These are phyloP conservation scores for Heteropelma amictum DNA, from an alignment of 2,888 invertebrate genomes.

Conservation along the genomic window DNA sequence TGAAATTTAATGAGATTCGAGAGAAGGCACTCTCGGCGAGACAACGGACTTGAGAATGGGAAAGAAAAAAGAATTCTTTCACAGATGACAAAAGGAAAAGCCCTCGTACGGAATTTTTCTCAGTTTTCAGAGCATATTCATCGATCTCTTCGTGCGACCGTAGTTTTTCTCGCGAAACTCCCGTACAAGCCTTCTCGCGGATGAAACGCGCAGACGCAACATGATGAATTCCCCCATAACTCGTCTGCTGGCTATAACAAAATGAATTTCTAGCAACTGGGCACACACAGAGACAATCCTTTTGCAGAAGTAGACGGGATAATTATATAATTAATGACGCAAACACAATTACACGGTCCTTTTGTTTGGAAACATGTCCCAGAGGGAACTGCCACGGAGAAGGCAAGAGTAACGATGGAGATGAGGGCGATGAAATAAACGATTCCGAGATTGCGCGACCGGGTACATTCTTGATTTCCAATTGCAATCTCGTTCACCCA, in stretches of 20 bases:
- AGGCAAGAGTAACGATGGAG: background rate
- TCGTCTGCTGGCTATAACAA: background rate
- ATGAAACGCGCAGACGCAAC: background rate
- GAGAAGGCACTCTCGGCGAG: too few species aligned
- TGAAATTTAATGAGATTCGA: too few species aligned
- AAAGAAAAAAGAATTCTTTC: too few species aligned
- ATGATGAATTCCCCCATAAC: too few species aligned
- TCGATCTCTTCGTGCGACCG: too few species aligned
- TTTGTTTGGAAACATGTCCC: constrained; percentile 8
- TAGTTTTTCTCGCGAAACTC: too few species aligned
- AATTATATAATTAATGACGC: constrained; percentile 43
- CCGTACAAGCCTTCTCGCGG: background rate
- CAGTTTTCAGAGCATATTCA: too few species aligned
- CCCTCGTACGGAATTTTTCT: too few species aligned
- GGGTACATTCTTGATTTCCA: constrained; percentile 47
- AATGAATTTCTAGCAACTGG: background rate
- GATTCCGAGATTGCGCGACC: constrained; percentile 41
- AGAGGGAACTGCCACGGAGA: background rate
- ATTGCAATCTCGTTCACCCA: constrained; percentile 49
- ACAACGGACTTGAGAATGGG: too few species aligned
- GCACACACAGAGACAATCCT: background rate
- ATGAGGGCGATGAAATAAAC: constrained; percentile 34
- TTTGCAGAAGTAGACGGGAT: background rate
- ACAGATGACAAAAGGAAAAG: too few species aligned
- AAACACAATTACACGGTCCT: constrained; percentile 34